A percentile compares a stretch with the other conserved stretches of the same genome.
phyloP scores from a whole-genome alignment of 2,888 invertebrate species.

The Orthonychiurus folsomi region DNA sequence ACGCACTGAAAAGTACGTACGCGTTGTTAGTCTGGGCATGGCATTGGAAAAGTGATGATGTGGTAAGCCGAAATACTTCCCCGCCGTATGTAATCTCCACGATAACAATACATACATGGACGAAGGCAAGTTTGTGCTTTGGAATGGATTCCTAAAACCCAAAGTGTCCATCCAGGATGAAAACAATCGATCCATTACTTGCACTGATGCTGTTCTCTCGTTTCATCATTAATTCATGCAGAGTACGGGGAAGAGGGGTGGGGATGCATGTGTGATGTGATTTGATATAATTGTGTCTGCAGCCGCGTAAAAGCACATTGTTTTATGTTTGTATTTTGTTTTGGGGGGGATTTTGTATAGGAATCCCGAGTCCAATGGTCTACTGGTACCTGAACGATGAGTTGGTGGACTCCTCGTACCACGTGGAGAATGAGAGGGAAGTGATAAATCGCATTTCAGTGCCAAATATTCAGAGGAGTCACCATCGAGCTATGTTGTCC shows the following conservation, averaged over 20 bases:
- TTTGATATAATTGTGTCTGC: slow-evolving; percentile 9
- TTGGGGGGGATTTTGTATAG: no score
- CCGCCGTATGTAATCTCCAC: not conserved
- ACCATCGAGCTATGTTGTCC: slow-evolving; percentile 34
- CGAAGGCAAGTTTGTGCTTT: no score
- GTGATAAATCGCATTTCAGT: slow-evolving; percentile 40
- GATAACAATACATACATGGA: not conserved
- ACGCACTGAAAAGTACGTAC: not conserved
- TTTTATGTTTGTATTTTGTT: no score
- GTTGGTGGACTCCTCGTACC: slow-evolving; percentile 33
- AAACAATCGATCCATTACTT: not conserved
- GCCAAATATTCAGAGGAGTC: slow-evolving; percentile 39
- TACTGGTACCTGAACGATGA: slow-evolving; percentile 40
- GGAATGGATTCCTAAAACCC: no score
- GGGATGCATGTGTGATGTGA: not conserved
- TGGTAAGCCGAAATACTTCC: not conserved
- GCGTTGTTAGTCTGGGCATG: not conserved
- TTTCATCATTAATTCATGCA: slow-evolving; percentile 24
- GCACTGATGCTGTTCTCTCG: not conserved
- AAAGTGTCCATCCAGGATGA: not conserved
- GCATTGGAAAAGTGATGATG: not conserved
- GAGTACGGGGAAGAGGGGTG: not conserved
- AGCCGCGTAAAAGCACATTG: not conserved
- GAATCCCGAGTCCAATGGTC: slow-evolving; percentile 33
- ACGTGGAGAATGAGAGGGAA: slow-evolving; percentile 34